phyloP scores from a whole-genome alignment of 2,113 vertebrate species.

The Centrocercus urophasianus region DNA sequence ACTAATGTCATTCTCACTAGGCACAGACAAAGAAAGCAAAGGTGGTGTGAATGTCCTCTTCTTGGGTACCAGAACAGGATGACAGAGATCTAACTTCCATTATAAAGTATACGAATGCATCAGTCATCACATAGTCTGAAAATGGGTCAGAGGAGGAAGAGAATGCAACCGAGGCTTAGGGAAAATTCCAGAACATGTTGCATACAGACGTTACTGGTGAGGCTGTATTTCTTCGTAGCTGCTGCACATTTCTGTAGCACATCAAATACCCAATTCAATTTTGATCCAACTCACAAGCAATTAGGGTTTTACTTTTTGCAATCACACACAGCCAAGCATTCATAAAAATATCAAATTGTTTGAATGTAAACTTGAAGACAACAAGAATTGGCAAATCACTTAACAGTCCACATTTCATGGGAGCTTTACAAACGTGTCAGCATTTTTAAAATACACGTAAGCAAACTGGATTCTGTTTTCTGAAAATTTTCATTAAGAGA shows the following conservation, averaged over 20 bases:
- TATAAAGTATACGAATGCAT: not conserved
- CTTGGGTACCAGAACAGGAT: not conserved
- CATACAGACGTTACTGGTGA: fast-evolving
- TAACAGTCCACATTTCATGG: not conserved
- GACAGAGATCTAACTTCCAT: not conserved
- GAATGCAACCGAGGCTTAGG: fast-evolving
- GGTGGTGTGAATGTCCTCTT: not conserved
- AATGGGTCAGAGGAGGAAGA: not conserved
- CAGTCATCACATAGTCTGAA: not conserved
- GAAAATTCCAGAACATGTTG: slow-evolving; percentile 22
- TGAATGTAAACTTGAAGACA: not conserved
- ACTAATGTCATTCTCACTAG: not conserved
- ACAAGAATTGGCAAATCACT: not conserved
- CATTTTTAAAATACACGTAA: not conserved
- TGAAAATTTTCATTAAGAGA: not conserved
- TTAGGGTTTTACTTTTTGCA: not conserved
- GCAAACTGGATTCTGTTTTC: not conserved
- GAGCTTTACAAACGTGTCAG: not conserved
- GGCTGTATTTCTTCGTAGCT: not conserved
- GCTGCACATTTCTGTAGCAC: not conserved
- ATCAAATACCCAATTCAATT: not conserved
- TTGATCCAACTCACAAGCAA: not conserved
- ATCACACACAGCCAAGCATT: not conserved
- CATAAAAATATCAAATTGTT: not conserved
- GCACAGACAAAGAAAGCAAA: not conserved